phyloP scores from a whole-genome alignment of 2,797 vertebrate species.

The Babyrousa celebensis region DNA sequence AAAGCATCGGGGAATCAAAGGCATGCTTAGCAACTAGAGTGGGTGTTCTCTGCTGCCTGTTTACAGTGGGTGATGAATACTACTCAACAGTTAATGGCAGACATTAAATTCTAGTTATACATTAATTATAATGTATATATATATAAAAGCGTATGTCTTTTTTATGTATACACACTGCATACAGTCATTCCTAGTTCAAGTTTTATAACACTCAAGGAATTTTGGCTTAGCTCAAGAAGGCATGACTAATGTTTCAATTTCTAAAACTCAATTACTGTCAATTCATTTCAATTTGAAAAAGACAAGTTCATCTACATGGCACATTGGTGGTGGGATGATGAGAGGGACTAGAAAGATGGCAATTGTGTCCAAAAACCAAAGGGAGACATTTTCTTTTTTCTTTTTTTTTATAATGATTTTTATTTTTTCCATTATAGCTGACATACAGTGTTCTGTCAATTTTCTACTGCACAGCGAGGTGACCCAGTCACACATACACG shows the following conservation, averaged over 20 bases:
- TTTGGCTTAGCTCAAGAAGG: conserved; percentile 36
- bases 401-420: too few relatives aligned
- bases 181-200: conserved; percentile 33
- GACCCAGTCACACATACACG: too few relatives aligned
- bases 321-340: background rate
- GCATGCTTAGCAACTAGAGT: conserved; percentile 69
- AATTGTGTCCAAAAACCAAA: background rate
- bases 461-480: too few relatives aligned
- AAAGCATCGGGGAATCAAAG: conserved; percentile 78
- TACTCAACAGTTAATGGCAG: conserved; percentile 78
- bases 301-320: background rate
- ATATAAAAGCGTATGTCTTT: conserved; percentile 63
- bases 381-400: background rate
- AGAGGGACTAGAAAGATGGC: background rate
- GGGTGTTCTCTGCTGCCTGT: conserved; percentile 79
- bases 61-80: conserved; percentile 58
- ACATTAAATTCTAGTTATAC: conserved; percentile 81
- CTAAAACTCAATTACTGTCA: background rate
- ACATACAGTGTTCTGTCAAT: too few relatives aligned
- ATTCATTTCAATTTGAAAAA: conserved; percentile 38
- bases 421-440: too few relatives aligned
- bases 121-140: conserved; percentile 69
- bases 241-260: background rate
- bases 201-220: background rate
- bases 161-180: conserved; percentile 23